Evolutionary conservation across 2,888 invertebrate genomes (phyloP).

Genomic region (Amphipoea oculea): DNA sequence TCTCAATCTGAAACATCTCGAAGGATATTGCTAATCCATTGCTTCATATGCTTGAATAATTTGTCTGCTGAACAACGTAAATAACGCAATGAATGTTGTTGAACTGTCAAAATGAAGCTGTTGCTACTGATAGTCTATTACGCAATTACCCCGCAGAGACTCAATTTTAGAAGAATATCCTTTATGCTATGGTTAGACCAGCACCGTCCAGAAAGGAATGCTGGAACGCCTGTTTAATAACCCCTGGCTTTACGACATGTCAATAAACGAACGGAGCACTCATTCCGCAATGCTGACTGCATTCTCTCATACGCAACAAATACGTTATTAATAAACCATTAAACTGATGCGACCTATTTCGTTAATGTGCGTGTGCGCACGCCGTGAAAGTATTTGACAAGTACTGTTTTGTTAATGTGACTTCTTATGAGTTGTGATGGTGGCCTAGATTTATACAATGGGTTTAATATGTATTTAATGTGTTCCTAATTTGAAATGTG

Average conservation of each 20-base stretch:
- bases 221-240: slow-evolving; percentile 26
- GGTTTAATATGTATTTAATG: slow-evolving; percentile 36
- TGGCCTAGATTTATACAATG: slow-evolving; percentile 50
- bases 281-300: slow-evolving; percentile 44
- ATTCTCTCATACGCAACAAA: slow-evolving; percentile 57
- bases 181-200: background rate
- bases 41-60: too few relatives aligned
- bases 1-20: too few relatives aligned
- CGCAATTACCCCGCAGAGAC: background rate
- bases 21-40: too few relatives aligned
- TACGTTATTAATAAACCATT: slow-evolving; percentile 68
- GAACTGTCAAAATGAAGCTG: too few relatives aligned
- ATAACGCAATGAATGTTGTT: too few relatives aligned
- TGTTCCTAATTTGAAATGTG: slow-evolving; percentile 50
- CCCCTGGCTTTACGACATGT: slow-evolving; percentile 25
- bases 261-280: slow-evolving; percentile 41
- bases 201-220: slow-evolving; percentile 5
- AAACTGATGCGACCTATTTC: slow-evolving; percentile 66
- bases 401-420: slow-evolving; percentile 53
- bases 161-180: background rate
- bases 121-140: too few relatives aligned
- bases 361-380: slow-evolving; percentile 44
- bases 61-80: too few relatives aligned
- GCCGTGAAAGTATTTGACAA: slow-evolving; percentile 54
- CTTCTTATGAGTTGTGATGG: slow-evolving; percentile 25